Evolutionary conservation across 2,113 vertebrate species (phyloP), one percentile per base, ranked within the genome.

Genomic region (Perca flavescens): DNA sequence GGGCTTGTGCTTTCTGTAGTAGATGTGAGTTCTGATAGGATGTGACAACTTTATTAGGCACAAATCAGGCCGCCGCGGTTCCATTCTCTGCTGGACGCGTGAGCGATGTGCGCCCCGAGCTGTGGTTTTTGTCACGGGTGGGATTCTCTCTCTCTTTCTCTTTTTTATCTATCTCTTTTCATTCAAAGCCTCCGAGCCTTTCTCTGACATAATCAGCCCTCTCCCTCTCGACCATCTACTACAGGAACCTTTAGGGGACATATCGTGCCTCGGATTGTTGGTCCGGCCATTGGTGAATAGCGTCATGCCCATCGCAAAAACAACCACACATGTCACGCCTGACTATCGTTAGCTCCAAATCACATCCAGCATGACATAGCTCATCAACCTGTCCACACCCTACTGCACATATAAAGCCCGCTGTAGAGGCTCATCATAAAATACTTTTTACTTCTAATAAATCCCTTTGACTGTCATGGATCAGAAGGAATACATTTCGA

Each of bases 31-130:
- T 80, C 87, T 94, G 94, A 95, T 95, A 86, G 88, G 90, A 94
- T 94, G 90, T 95, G 95, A 95, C 93, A 95, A 92, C 88, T 94
- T 94, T 94, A 95, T 95, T 94, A 95, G 86, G 84, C 89, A 86
- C 86, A 90, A 91, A 94, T 93, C 90, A 92, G 86, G 70, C 22
- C 1, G 75, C 79, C 19, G 43, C 52, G 62, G 69, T 90, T 91
- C 84, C 89, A 83, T 89, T 91, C 88, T 90, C 75, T 56, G 74
- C 65, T 54, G 72, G 79, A 86, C 19, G 60, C 22, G 80, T 89
- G 91, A 91, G 84, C 62, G 81, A 91, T 89, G 84, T 77, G 31
- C 7, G 76, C 88, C 82, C 25, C 31, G 52, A 85, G 89, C 90
- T 68, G 88, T 25, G 76, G 49, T 78, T 88, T 84, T 79, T 28